These are phyloP conservation scores for Trichonephila clavata DNA, from an alignment of 1,140 invertebrate genomes.

Conservation along the genomic window DNA sequence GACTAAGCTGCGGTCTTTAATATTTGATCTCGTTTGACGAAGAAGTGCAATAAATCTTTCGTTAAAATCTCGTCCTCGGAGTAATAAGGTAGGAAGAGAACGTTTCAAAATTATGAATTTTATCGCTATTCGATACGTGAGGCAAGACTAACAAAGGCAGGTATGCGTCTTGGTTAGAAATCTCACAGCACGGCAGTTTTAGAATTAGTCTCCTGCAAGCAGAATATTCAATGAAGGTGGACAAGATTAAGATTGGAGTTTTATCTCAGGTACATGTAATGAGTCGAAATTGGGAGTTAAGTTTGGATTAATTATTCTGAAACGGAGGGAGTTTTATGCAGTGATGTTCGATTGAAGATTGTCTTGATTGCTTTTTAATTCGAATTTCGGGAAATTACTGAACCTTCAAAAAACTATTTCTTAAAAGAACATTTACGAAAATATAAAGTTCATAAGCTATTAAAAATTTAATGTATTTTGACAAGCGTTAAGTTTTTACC, in stretches of 20 bases:
- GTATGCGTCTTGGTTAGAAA: neutral
- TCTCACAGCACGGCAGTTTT: neutral
- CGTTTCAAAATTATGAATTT: constrained; percentile 2
- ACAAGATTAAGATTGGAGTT: neutral
- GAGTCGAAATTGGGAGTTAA: neutral
- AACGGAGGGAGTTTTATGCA: neutral
- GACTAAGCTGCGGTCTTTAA: neutral
- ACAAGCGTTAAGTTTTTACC: too few relatives aligned
- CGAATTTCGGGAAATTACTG: too few relatives aligned
- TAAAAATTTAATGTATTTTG: too few relatives aligned
- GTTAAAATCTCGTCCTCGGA: constrained; percentile 20
- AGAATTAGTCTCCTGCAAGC: neutral
- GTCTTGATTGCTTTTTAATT: too few relatives aligned
- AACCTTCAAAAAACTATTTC: too few relatives aligned
- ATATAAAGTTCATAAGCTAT: too few relatives aligned
- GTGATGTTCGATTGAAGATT: too few relatives aligned
- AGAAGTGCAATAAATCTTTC: constrained; percentile 36
- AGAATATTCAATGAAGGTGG: neutral
- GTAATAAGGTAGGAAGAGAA: neutral
- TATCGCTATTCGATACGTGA: constrained; percentile 38
- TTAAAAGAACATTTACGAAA: too few relatives aligned
- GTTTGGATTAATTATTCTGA: neutral
- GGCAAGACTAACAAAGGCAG: neutral
- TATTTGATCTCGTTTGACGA: constrained; percentile 38
- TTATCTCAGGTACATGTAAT: neutral